phyloP scores from a whole-genome alignment of 2,113 vertebrate species.

The Anoplopoma fimbria region DNA sequence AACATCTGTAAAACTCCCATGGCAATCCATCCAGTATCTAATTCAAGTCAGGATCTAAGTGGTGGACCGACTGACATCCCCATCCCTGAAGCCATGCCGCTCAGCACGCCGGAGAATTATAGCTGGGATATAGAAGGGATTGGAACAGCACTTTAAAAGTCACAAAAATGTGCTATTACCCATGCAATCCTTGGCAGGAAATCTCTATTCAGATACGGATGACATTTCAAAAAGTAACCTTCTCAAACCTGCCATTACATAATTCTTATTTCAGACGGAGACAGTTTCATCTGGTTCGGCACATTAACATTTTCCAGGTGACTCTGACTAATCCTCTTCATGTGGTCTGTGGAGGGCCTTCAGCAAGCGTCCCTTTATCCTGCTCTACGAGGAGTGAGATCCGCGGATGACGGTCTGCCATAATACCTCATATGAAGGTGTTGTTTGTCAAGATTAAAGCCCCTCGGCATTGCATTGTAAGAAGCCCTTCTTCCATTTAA shows the following conservation, averaged over 20 bases:
- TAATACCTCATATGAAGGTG: constrained; percentile 68
- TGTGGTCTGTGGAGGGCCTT: constrained; percentile 56
- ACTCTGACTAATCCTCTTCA: constrained; percentile 66
- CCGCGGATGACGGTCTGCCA: constrained; percentile 52
- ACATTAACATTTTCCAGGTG: constrained; percentile 67
- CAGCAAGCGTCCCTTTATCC: constrained; percentile 7
- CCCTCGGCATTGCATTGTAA: constrained; percentile 50
- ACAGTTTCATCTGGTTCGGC: constrained; percentile 56
- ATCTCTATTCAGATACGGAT: constrained; percentile 51
- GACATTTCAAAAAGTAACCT: constrained; percentile 69
- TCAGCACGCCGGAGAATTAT: not conserved
- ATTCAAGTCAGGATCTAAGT: constrained; percentile 10
- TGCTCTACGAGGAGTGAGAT: constrained; percentile 44
- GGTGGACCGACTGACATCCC: not conserved
- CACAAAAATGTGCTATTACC: constrained; percentile 38
- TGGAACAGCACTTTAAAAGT: constrained; percentile 35
- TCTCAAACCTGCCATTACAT: constrained; percentile 38
- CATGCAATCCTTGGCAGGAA: constrained; percentile 34
- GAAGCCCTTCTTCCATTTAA: constrained; percentile 64
- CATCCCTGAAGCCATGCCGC: not conserved
- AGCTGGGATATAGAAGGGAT: constrained; percentile 4
- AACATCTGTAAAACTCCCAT: not conserved
- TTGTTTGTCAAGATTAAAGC: constrained; percentile 79
- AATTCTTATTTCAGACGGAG: constrained; percentile 57
- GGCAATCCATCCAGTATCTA: not conserved